Conservation (phyloP, 2,888 invertebrate genomes). For the Drosophila anomalipes region DNA sequence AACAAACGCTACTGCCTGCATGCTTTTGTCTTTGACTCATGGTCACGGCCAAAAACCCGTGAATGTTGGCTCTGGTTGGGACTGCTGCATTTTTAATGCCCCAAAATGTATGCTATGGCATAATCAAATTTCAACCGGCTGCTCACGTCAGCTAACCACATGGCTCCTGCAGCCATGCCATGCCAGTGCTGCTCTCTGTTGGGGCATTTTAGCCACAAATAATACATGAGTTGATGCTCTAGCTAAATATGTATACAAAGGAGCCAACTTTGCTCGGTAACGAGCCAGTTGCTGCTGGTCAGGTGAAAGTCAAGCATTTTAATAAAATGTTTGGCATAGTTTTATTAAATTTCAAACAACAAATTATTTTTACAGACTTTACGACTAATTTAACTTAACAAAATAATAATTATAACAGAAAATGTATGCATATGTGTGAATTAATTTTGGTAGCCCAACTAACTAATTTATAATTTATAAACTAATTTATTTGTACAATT, state of each 20-base stretch:
- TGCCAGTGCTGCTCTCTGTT: background rate
- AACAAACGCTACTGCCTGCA: constrained; percentile 36
- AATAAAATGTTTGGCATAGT: constrained; percentile 8
- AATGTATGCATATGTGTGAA: background rate
- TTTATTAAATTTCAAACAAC: constrained; percentile 6
- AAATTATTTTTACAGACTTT: background rate
- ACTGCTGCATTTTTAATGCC: constrained; percentile 57
- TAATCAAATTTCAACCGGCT: constrained; percentile 56
- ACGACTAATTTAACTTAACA: background rate
- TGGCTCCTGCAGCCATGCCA: constrained; percentile 1
- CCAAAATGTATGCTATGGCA: constrained; percentile 54
- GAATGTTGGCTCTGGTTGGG: constrained; percentile 1
- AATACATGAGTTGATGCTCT: constrained; percentile 27
- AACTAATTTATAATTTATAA: background rate
- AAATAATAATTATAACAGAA: background rate
- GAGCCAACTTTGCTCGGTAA: constrained; percentile 12
- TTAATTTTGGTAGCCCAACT: background rate
- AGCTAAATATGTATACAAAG: background rate
- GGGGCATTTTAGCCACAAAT: constrained; percentile 10
- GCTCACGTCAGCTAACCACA: constrained; percentile 8
- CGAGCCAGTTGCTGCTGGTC: constrained; percentile 12
- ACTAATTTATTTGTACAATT: background rate
- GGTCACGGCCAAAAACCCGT: background rate
- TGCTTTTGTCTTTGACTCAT: constrained; percentile 26
- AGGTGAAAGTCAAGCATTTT: constrained; percentile 1